phyloP scores from a whole-genome alignment of 1,140 invertebrate genomes.

The Heliothis subflexa region DNA sequence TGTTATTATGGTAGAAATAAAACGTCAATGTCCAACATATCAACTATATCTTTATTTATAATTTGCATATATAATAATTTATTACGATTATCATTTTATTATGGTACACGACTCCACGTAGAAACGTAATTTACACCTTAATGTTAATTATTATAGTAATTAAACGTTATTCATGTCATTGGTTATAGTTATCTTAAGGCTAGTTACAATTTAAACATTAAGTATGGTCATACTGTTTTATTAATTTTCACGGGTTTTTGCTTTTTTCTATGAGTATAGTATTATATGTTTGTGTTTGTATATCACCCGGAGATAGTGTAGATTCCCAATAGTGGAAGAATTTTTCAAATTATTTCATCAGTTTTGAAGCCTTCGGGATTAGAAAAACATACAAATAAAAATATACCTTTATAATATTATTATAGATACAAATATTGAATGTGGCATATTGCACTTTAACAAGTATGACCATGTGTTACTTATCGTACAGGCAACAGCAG shows the following conservation, averaged over 20 bases:
- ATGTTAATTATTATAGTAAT: not conserved
- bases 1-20: conserved; percentile 18
- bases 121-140: conserved; percentile 10
- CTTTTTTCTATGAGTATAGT: too few species aligned
- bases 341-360: too few species aligned
- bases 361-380: too few species aligned
- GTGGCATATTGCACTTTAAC: too few species aligned
- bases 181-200: not conserved
- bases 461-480: too few species aligned
- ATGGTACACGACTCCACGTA: conserved; percentile 39
- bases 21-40: conserved; percentile 57
- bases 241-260: not conserved
- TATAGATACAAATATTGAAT: too few species aligned
- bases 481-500: too few species aligned
- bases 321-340: too few species aligned
- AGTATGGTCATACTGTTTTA: not conserved
- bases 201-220: not conserved
- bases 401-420: too few species aligned
- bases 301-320: too few species aligned
- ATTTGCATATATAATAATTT: conserved; percentile 53
- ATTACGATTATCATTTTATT: conserved; percentile 30
- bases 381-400: too few species aligned
- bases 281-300: too few species aligned
- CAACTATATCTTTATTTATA: conserved; percentile 60
- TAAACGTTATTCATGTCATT: not conserved